phyloP scores from a whole-genome alignment of 2,888 invertebrate species.

The Pocota personata region DNA sequence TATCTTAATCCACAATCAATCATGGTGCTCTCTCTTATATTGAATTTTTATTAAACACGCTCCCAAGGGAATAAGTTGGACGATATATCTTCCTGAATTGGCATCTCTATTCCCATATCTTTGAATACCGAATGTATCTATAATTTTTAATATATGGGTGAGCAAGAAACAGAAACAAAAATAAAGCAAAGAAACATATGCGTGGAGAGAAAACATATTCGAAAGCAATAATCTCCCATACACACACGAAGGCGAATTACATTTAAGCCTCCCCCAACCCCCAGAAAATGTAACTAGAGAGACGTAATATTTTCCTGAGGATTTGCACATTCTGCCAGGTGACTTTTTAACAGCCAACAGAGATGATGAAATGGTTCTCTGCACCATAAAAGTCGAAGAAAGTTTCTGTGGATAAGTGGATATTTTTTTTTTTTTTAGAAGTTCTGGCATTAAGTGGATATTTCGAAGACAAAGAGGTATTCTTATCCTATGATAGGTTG shows the following conservation, averaged over 20 bases:
- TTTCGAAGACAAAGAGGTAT: background rate
- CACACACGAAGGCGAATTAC: background rate
- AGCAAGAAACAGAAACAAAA: background rate
- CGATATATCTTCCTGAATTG: conserved; percentile 17
- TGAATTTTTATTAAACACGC: conserved; percentile 43
- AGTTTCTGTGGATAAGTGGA: background rate
- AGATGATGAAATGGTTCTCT: background rate
- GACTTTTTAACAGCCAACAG: conserved; percentile 14
- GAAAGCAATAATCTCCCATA: conserved; percentile 20
- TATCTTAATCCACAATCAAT: conserved; percentile 49
- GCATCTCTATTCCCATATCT: conserved; percentile 18
- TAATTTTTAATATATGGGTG: conserved; percentile 21
- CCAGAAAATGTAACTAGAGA: background rate
- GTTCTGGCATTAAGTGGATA: background rate
- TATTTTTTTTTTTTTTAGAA: background rate
- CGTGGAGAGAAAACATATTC: conserved; percentile 7
- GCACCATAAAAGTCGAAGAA: background rate
- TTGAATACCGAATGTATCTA: conserved; percentile 35
- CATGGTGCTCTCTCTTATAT: conserved; percentile 28
- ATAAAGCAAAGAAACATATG: background rate
- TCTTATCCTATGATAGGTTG: background rate
- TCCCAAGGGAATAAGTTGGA: conserved; percentile 9
- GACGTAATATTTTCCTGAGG: background rate
- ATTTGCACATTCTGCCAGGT: conserved; percentile 3
- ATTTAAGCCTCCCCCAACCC: background rate